Evolutionary conservation across 2,888 invertebrate species (phyloP).

Genomic region (Drosophila robusta): DNA sequence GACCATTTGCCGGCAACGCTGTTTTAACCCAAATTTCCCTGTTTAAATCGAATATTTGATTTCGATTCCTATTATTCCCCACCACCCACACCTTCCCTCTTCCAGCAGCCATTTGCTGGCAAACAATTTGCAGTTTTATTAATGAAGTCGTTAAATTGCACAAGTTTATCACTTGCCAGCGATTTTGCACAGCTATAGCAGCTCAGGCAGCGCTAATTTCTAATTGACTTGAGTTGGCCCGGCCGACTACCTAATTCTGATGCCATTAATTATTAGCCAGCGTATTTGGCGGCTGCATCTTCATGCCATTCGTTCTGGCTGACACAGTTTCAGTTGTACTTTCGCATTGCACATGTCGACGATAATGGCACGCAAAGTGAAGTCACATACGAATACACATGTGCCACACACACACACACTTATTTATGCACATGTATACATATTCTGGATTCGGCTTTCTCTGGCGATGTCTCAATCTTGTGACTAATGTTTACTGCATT

Average conservation of each 20-base stretch:
- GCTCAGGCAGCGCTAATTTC: slow-evolving; percentile 13
- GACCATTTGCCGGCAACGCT: neutral
- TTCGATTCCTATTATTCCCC: neutral
- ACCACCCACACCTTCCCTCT: too few species aligned
- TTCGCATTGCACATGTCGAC: slow-evolving; percentile 24
- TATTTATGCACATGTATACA: neutral
- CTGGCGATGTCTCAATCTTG: slow-evolving; percentile 6
- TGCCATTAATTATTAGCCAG: slow-evolving; percentile 32
- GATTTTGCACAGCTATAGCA: slow-evolving; percentile 12
- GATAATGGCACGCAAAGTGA: slow-evolving; percentile 20
- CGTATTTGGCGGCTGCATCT: slow-evolving; percentile 13
- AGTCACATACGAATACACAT: neutral
- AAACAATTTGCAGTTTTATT: slow-evolving; percentile 18
- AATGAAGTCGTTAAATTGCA: slow-evolving; percentile 39
- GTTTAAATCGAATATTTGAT: neutral
- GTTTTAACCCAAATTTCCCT: neutral
- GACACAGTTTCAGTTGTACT: slow-evolving; percentile 30
- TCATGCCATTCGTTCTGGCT: slow-evolving; percentile 27
- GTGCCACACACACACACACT: neutral
- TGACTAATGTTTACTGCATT: slow-evolving; percentile 11
- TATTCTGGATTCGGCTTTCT: slow-evolving; percentile 27
- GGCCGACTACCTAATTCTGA: slow-evolving; percentile 8
- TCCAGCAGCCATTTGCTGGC: neutral
- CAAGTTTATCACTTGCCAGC: slow-evolving; percentile 43
- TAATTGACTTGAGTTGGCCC: neutral